phyloP scores from a whole-genome alignment of 2,888 invertebrate genomes.

The Amiota mariae region DNA sequence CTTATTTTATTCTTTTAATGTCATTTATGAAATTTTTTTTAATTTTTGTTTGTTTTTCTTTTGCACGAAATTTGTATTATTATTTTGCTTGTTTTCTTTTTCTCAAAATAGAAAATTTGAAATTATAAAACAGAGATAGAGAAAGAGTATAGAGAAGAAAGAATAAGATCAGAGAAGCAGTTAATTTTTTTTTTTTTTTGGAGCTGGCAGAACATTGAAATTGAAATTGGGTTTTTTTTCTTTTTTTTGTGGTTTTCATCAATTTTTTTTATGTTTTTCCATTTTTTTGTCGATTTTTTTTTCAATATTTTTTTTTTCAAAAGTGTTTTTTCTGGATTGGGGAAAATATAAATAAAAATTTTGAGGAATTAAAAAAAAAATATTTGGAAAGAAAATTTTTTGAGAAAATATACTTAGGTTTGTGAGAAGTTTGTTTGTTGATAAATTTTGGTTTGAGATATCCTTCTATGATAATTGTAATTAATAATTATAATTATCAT shows the following conservation, averaged over 20 bases:
- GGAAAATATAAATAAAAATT: conserved; percentile 5
- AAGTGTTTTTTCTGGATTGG: conserved; percentile 37
- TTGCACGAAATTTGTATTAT: too few relatives aligned
- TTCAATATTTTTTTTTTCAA: conserved; percentile 32
- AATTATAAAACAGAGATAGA: neutral
- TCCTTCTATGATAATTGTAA: conserved; percentile 3
- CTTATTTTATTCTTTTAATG: conserved; percentile 63
- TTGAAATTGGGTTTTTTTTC: conserved; percentile 32
- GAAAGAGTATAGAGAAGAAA: neutral
- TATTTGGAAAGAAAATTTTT: conserved; percentile 42
- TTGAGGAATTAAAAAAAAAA: conserved; percentile 39
- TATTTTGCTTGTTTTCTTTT: too few relatives aligned
- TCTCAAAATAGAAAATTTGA: conserved; percentile 52
- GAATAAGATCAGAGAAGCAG: conserved; percentile 11
- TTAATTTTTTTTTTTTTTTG: conserved; percentile 7
- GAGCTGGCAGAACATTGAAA: conserved; percentile 37
- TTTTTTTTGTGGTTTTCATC: conserved; percentile 17
- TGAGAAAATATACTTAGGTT: conserved; percentile 58
- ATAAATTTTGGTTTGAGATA: conserved; percentile 18
- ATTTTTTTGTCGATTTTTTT: conserved; percentile 44
- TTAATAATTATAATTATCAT: conserved; percentile 75
- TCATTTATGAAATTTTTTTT: conserved; percentile 47
- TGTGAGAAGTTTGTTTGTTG: conserved; percentile 29
- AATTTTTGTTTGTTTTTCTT: conserved; percentile 52
- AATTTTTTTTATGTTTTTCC: conserved; percentile 46